A percentile compares a stretch with the other conserved stretches of the same genome.
Conservation (phyloP, 2,113 vertebrate genomes). For the Baryphthengus martii region DNA sequence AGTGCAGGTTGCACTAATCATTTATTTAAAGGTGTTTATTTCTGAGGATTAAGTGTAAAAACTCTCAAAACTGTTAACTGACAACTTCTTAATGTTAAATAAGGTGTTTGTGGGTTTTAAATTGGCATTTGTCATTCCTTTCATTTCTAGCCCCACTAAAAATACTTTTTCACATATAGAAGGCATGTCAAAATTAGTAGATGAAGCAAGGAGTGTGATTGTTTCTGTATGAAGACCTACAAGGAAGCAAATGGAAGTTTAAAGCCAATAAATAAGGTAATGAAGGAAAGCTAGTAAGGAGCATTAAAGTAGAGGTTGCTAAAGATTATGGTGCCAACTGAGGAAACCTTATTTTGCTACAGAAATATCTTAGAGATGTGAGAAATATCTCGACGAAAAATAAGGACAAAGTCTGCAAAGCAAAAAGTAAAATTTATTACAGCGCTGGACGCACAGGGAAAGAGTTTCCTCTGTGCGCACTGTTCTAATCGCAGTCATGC, state of each 20-base stretch:
- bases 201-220: neutral
- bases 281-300: neutral
- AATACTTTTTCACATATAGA: neutral
- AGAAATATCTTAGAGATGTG: neutral
- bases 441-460: too few species aligned
- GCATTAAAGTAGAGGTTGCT: neutral
- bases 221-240: neutral
- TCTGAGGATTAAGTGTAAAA: neutral
- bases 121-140: too few species aligned
- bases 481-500: too few species aligned
- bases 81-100: neutral
- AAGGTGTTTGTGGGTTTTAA: neutral
- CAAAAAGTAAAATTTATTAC: too few species aligned
- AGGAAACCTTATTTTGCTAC: neutral
- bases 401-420: too few species aligned
- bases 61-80: neutral
- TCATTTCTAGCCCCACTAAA: too few species aligned
- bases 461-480: too few species aligned
- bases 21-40: neutral
- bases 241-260: neutral
- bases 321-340: neutral
- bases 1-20: neutral
- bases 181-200: neutral
- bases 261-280: neutral
- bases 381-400: too few species aligned